Evolutionary conservation across 2,113 vertebrate species (phyloP).

Genomic region (Xiphophorus maculatus): DNA sequence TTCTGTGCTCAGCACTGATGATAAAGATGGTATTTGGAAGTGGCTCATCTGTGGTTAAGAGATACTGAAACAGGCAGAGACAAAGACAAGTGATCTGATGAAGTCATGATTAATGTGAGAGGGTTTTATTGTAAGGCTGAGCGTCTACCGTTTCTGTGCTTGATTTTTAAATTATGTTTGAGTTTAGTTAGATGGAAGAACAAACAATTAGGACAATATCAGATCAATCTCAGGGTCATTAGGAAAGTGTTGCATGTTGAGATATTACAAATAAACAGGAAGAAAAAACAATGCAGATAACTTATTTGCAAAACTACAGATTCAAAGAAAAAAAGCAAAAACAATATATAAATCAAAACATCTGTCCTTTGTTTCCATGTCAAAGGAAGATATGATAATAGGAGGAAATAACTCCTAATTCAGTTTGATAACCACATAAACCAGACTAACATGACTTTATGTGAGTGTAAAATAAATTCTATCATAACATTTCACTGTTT

Average conservation of each 20-base stretch:
- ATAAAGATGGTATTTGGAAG: conserved; percentile 57
- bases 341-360: not conserved
- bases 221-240: conserved; percentile 40
- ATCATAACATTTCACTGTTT: too few relatives aligned
- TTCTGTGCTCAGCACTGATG: conserved; percentile 14
- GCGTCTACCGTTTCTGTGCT: conserved; percentile 22
- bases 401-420: too few relatives aligned
- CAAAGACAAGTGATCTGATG: conserved; percentile 62
- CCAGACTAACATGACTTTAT: too few relatives aligned
- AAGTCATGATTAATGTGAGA: conserved; percentile 50
- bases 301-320: not conserved
- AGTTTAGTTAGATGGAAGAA: conserved; percentile 57
- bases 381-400: too few relatives aligned
- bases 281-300: conserved; percentile 13
- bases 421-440: too few relatives aligned
- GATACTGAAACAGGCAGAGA: conserved; percentile 46
- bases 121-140: conserved; percentile 39
- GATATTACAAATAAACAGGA: not conserved
- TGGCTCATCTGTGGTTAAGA: conserved; percentile 46
- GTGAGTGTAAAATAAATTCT: too few relatives aligned
- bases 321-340: not conserved
- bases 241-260: conserved; percentile 14
- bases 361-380: too few relatives aligned
- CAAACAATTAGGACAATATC: conserved; percentile 43
- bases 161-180: conserved; percentile 36